Percentiles rank a stretch among this genome's conserved stretches.
Evolutionary conservation across 2,113 vertebrate genomes (phyloP).

Genomic region (Chloropsis cyanopogon): DNA sequence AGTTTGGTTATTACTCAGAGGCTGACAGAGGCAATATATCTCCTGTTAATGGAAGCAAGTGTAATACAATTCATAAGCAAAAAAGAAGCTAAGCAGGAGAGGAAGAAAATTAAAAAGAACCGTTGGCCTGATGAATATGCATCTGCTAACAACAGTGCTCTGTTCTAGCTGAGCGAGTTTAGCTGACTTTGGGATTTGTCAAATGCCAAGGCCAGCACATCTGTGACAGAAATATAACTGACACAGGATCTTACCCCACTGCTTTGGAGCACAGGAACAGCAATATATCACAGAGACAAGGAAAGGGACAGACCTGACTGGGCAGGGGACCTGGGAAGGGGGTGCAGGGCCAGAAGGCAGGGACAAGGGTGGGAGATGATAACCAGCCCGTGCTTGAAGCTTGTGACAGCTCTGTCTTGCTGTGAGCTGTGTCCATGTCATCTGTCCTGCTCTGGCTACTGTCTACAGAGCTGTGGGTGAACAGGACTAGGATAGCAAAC

Average conservation of each 20-base stretch:
- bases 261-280: neutral
- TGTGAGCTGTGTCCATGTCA: neutral
- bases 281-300: neutral
- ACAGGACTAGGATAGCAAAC: neutral
- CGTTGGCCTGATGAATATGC: constrained; percentile 6
- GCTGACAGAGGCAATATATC: constrained; percentile 22
- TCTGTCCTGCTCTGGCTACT: neutral
- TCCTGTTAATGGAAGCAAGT: neutral
- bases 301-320: neutral
- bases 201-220: neutral
- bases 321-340: neutral
- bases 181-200: constrained; percentile 25
- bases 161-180: neutral
- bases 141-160: neutral
- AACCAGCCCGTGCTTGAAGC: rapidly evolving
- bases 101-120: constrained; percentile 1
- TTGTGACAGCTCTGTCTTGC: neutral
- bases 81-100: constrained; percentile 5
- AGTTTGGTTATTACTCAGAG: neutral
- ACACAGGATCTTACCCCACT: neutral
- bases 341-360: neutral
- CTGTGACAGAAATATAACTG: neutral
- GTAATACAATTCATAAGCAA: constrained; percentile 20
- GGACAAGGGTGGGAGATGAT: neutral
- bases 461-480: neutral